Evolutionary conservation across 2,797 vertebrate species (phyloP), one percentile per base, ranked within the genome.

Genomic region (Manis pentadactyla): DNA sequence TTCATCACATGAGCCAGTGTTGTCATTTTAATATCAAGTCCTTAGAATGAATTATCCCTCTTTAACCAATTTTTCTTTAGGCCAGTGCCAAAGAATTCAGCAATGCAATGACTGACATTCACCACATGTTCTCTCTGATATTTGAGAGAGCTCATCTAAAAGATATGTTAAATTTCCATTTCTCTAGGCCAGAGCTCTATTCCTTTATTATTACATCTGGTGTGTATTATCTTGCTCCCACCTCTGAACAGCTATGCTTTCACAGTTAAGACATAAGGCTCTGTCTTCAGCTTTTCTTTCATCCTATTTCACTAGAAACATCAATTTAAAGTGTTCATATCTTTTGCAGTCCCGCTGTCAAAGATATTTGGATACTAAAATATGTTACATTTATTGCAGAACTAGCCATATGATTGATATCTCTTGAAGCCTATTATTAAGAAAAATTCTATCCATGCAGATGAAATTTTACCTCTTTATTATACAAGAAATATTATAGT

Each of bases 201-300:
- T 87, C 34, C 77, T 89, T 4, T 94, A 95, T 96, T 96, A 90
- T 95, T 91, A 97, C 96, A 97, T 96, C 96, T 98, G 97, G 82
- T 87, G 59, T 96, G 18, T 79, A 94, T 97, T 97, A 96, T 64
- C 51, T 87, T 94, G 64, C 69, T 13, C 82, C 42, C 27, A 27
- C 19, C 19, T 42, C 25, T 57, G 8, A 51, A 83, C 18, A 87
- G 77, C 89, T 88, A 42, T 39, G 86, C 34, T 27, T 93, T 91
- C 61, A 93, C 17, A 73, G 61, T 95, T 94, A 91, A 90, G 74
- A 89, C 73, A 37, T 75, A 94, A 92, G 93, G 29, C 51, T 94
- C 59, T 64, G 53, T 39, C 73, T 97, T 95, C 77, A 95, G 69
- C 29, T 71, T 92, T 93, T 82, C 92, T 89, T 96, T 83, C 57